Percentiles rank a stretch among this genome's conserved stretches.
Evolutionary conservation across 2,113 vertebrate species (phyloP).

Genomic region (Cromileptes altivelis): DNA sequence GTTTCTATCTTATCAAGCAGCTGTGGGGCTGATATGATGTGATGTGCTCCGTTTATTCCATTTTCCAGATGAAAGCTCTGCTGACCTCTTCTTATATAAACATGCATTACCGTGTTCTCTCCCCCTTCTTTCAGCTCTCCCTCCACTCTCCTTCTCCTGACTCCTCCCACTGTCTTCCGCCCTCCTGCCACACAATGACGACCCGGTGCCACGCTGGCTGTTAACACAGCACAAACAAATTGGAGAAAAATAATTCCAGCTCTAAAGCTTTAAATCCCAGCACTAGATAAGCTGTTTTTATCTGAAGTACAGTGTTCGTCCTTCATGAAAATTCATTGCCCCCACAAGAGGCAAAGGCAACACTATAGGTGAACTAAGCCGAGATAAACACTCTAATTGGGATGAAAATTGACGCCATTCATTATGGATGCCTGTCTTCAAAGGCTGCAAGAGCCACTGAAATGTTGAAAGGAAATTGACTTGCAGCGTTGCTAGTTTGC

Average conservation of each 20-base stretch:
- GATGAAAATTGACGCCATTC: slow-evolving; percentile 81
- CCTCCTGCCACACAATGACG: slow-evolving; percentile 8
- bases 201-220: slow-evolving; percentile 48
- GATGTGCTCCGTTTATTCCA: slow-evolving; percentile 62
- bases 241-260: slow-evolving; percentile 74
- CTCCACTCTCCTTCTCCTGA: slow-evolving; percentile 15
- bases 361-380: slow-evolving; percentile 82
- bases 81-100: slow-evolving; percentile 61
- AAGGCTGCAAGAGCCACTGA: slow-evolving; percentile 75
- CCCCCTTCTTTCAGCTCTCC: background rate
- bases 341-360: slow-evolving; percentile 76
- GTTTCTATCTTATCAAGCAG: slow-evolving; percentile 48
- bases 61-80: slow-evolving; percentile 76
- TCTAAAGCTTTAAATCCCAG: slow-evolving; percentile 79
- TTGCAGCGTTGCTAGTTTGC: slow-evolving; percentile 62
- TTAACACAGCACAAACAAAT: slow-evolving; percentile 79
- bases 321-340: slow-evolving; percentile 84
- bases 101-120: slow-evolving; percentile 56
- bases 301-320: slow-evolving; percentile 79
- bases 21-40: slow-evolving; percentile 40
- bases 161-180: slow-evolving; percentile 31
- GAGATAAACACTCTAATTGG: slow-evolving; percentile 85
- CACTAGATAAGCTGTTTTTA: slow-evolving; percentile 76
- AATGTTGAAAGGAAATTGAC: slow-evolving; percentile 81
- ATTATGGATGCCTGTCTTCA: slow-evolving; percentile 82